Conservation (phyloP, 1,140 invertebrate genomes). For the Drosophila equinoxialis region DNA sequence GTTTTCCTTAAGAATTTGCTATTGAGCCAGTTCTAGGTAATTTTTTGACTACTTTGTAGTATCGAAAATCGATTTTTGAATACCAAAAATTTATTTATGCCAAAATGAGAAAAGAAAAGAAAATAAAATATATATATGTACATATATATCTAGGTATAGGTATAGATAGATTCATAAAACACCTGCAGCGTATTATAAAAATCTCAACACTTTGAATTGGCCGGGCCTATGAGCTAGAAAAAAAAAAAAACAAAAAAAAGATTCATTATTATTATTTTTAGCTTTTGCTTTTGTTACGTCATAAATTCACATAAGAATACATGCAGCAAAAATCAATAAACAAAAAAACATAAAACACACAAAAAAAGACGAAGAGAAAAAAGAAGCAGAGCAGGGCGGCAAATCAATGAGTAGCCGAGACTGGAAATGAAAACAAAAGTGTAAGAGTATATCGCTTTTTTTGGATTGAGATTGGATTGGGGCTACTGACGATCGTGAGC, state of each 20-base stretch:
- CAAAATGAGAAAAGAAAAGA: slow-evolving; percentile 23
- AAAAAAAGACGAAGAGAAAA: slow-evolving; percentile 4
- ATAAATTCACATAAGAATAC: slow-evolving; percentile 39
- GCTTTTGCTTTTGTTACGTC: slow-evolving; percentile 48
- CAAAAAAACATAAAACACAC: slow-evolving; percentile 26
- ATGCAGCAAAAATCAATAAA: slow-evolving; percentile 39
- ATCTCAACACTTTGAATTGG: slow-evolving; percentile 47
- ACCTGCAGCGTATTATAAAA: slow-evolving; percentile 59
- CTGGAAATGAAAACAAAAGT: slow-evolving; percentile 54
- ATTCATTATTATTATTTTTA: slow-evolving; percentile 29
- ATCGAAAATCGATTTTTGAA: not conserved
- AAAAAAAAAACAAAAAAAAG: slow-evolving; percentile 1
- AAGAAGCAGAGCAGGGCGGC: slow-evolving; percentile 11
- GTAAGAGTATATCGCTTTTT: not conserved
- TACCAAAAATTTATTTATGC: slow-evolving; percentile 16
- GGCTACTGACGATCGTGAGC: slow-evolving; percentile 3
- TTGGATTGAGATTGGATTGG: slow-evolving; percentile 25
- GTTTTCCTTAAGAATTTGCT: not conserved
- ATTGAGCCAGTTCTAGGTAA: not conserved
- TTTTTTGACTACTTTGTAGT: slow-evolving; percentile 1
- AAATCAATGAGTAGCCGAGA: slow-evolving; percentile 34
- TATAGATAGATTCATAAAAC: slow-evolving; percentile 31
- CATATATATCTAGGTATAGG: slow-evolving; percentile 30
- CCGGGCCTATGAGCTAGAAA: slow-evolving; percentile 25
- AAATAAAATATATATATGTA: not conserved